Percentiles rank a stretch among this genome's conserved stretches.
phyloP scores from a whole-genome alignment of 2,888 invertebrate species.

The Conops quadrifasciatus region DNA sequence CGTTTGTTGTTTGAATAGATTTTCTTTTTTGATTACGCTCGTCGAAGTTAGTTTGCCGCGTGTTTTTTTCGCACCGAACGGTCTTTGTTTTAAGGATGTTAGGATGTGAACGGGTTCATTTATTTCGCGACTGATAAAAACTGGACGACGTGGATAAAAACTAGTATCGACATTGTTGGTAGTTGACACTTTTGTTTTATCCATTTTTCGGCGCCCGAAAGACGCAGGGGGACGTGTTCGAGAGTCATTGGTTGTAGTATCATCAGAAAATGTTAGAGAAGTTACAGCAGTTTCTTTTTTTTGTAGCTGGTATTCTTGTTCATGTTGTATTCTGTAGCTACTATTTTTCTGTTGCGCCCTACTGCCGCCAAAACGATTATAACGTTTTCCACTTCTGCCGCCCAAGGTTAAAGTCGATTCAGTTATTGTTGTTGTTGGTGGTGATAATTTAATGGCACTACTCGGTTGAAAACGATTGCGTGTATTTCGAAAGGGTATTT shows the following conservation, averaged over 20 bases:
- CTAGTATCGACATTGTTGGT: conserved; percentile 27
- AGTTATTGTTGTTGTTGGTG: conserved; percentile 47
- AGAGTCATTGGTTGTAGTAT: conserved; percentile 41
- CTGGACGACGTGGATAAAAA: conserved; percentile 52
- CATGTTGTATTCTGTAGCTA: conserved; percentile 36
- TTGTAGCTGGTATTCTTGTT: not conserved
- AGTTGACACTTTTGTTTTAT: not conserved
- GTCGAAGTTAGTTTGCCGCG: conserved; percentile 45
- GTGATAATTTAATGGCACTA: conserved; percentile 46
- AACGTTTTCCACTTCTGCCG: conserved; percentile 54
- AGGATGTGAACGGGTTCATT: conserved; percentile 55
- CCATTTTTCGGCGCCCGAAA: conserved; percentile 47
- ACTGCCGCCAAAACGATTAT: conserved; percentile 55
- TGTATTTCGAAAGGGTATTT: conserved; percentile 55
- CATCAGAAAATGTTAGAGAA: not conserved
- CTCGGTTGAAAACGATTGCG: conserved; percentile 61
- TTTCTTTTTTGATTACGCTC: conserved; percentile 36
- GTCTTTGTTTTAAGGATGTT: conserved; percentile 46
- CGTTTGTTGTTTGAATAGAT: conserved; percentile 43
- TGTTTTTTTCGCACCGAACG: conserved; percentile 49
- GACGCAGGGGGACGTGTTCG: conserved; percentile 49
- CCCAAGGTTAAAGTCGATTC: conserved; percentile 44
- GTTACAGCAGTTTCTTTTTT: conserved; percentile 29
- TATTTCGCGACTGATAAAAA: conserved; percentile 60
- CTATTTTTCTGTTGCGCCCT: conserved; percentile 42